phyloP scores from a whole-genome alignment of 2,888 invertebrate genomes.

The Orthosia gothica region DNA sequence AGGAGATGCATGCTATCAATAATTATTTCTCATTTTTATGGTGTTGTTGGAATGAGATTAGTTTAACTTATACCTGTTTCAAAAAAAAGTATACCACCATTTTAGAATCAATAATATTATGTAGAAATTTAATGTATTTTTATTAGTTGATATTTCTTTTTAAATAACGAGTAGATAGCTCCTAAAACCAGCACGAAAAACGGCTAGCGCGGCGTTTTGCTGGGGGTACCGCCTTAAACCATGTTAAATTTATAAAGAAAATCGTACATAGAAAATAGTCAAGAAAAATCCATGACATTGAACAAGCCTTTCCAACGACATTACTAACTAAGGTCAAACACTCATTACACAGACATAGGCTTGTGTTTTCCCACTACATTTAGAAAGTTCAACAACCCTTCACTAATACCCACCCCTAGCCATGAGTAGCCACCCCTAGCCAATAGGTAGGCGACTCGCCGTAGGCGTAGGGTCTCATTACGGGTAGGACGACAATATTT shows the following conservation, averaged over 20 bases:
- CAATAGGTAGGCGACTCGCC: slow-evolving; percentile 22
- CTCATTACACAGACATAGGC: slow-evolving; percentile 21
- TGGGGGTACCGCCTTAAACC: too few relatives aligned
- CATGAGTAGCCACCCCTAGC: slow-evolving; percentile 58
- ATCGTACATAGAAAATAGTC: background rate
- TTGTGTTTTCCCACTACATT: slow-evolving; percentile 41
- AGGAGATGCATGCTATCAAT: too few relatives aligned
- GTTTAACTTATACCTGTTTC: too few relatives aligned
- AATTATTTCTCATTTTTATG: too few relatives aligned
- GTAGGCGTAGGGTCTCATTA: slow-evolving; percentile 34
- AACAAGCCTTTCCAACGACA: background rate
- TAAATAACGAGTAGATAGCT: too few relatives aligned
- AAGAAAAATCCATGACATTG: slow-evolving; percentile 14
- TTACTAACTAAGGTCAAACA: slow-evolving; percentile 42
- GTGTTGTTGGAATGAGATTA: too few relatives aligned
- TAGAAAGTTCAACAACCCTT: slow-evolving; percentile 69
- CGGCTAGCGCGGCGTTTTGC: too few relatives aligned
- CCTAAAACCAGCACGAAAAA: too few relatives aligned
- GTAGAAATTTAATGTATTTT: too few relatives aligned
- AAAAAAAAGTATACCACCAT: too few relatives aligned
- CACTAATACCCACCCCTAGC: slow-evolving; percentile 64
- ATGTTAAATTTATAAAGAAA: background rate
- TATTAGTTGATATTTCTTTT: too few relatives aligned
- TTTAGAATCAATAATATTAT: too few relatives aligned
- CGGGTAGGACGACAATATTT: slow-evolving; percentile 26